Base-by-base conservation (phyloP, 2,113 vertebrate species). In the Camelus bactrianus region DNA sequence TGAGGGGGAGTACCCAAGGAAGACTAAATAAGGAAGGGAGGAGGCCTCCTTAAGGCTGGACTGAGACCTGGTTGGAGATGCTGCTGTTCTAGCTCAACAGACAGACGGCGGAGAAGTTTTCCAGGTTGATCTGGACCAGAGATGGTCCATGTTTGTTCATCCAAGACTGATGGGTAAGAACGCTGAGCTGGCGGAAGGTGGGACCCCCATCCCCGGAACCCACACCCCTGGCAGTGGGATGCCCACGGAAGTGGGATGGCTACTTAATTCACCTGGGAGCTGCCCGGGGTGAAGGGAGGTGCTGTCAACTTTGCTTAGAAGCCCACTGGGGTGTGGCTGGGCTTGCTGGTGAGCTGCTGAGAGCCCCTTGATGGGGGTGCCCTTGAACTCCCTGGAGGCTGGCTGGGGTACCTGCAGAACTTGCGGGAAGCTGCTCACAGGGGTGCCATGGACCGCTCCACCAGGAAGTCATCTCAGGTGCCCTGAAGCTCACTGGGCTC, bases 141-240 rank as follows among this genome's bases (percentile, higher is more conserved):
- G 16, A 6, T 24, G 22, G n/a, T 8, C 52, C 54, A 3, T 8
- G 2, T 28, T 73, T 32, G 14, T 48, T 30, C 35, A 35, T n/a
- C 38, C 14, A 52, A n/a, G 73, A 26, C 72, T 38, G 28, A 5
- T 30, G 54, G 46, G 12, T 8, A 17, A 70, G 69, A 69, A 46
- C 42, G 30, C 15, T 0, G 15, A 76, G 20, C 58, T 1, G 2
- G 62, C 15, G 52, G 54, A 35, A 76, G 72, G 26, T n/a, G 30
- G 85, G 13, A 12, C 12, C 56, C 48, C 28, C 4, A 35, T 54
- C 1, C 2, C 50, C 20, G 13, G 48, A 20, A 2, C 2, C 13
- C 52, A 12, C 8, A 15, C 6, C 5, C 19, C 12, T 26, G 0
- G 0, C 17, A 30, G 15, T 15, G 42, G 65, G 60, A 9, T 70